Percentiles rank a stretch among this genome's conserved stretches.
These are phyloP conservation scores for Tor tambroides DNA, from an alignment of 2,113 vertebrate genomes.

Conservation along the genomic window DNA sequence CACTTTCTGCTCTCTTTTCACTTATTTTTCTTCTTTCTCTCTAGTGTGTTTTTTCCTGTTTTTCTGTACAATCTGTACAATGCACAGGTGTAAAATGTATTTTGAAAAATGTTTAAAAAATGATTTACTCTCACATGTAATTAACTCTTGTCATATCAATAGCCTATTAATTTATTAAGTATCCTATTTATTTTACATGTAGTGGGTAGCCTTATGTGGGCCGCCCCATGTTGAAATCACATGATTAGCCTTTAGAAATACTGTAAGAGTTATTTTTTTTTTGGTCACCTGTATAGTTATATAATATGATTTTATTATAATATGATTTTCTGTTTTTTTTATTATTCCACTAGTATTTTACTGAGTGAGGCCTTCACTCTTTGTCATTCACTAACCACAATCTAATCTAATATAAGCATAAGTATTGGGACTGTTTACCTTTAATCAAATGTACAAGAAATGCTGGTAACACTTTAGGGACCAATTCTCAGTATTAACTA, in stretches of 20 bases:
- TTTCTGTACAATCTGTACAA: not conserved
- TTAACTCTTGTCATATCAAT: not conserved
- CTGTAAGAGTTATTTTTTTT: not conserved
- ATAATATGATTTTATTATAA: too few species aligned
- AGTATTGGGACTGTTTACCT: not conserved
- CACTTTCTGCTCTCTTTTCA: constrained; percentile 1
- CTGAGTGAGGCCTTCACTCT: too few species aligned
- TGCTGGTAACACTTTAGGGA: not conserved
- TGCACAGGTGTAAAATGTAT: not conserved
- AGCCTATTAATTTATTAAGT: not conserved
- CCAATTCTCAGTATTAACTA: too few species aligned
- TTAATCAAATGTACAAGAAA: not conserved
- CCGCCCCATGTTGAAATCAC: not conserved
- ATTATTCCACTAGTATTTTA: too few species aligned
- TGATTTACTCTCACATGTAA: not conserved
- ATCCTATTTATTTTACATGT: not conserved
- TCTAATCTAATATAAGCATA: not conserved
- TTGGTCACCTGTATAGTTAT: too few species aligned
- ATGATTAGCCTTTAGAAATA: not conserved
- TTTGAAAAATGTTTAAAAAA: not conserved
- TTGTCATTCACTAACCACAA: too few species aligned
- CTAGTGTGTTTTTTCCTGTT: not conserved
- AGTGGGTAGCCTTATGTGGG: not conserved
- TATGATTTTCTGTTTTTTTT: too few species aligned
- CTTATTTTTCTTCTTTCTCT: not conserved